Base-by-base conservation (phyloP, 2,888 invertebrate species). In the Scrobipalpa costella region DNA sequence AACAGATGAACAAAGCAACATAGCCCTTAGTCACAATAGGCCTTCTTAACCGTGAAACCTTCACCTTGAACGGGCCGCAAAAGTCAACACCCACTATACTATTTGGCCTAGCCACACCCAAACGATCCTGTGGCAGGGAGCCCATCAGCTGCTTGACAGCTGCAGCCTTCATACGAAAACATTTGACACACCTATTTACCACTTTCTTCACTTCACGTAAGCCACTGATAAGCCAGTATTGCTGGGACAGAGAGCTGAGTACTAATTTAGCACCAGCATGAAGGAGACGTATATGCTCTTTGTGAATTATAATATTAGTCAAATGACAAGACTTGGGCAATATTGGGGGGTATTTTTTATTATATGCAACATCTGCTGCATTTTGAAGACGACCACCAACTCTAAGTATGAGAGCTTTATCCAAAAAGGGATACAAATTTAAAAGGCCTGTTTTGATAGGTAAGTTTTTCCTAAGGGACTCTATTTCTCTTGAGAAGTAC, bases 71-170 rank as follows among this genome's bases (percentile, higher is more conserved):
- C 2, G 66, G 62, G 0, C 66, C 66, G 17, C 57, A 59, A 19
- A 64, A 66, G 17, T 66, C 66, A 0, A 66, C 60, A 5, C 63
- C 66, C 13, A 62, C 62, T 13, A 34, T 50, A 2, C 62, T 38
- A 62, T 63, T 65, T 17, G 64, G 55, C 13, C 67, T 60, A 8
- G 34, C 44, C 27, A 65, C 61, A 3, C 52, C 63, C 5, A 64
- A 40, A 19, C 65, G 52, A 36, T 65, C 58, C 7, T 21, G 60
- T 40, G 67, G 67, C 47, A 65, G 21, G 13, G 58, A 60, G 52
- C 67, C 67, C 65, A 67, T 67, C 9, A 65, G 60, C 44, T 66
- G 65, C 8, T 47, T 40, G 7, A 64, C 57, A 27, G 61, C 57
- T 19, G 17, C 21, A 33, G 67, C 67, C 19, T 67, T 67, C 17